These are phyloP conservation scores for Megalopta genalis DNA, from an alignment of 1,140 invertebrate genomes.

Conservation along the genomic window DNA sequence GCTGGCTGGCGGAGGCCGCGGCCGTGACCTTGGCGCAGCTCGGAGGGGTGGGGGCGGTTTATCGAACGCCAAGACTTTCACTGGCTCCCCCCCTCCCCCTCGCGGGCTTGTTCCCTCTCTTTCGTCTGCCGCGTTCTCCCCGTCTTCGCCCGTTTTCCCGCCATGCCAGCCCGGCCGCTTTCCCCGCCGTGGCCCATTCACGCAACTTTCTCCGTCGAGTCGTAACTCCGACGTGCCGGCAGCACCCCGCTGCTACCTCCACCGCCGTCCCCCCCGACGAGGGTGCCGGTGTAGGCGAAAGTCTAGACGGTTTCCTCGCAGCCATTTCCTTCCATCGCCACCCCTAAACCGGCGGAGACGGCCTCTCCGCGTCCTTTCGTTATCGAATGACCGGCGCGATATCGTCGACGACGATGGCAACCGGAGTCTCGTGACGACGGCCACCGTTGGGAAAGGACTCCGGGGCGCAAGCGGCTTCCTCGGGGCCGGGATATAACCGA, in stretches of 20 bases:
- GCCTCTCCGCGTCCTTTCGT: background rate
- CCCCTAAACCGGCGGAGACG: background rate
- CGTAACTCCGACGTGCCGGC: conserved; percentile 37
- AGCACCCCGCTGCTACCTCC: conserved; percentile 29
- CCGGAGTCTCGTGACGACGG: no score
- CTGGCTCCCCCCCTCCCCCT: conserved; percentile 68
- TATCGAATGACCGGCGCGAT: conserved; percentile 7
- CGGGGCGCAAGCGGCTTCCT: no score
- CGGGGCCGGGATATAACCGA: no score
- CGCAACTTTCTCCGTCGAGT: conserved; percentile 59
- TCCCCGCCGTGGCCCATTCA: conserved; percentile 55
- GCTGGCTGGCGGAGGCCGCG: conserved; percentile 68
- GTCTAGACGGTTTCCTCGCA: conserved; percentile 67
- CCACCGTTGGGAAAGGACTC: no score
- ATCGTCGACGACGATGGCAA: no score
- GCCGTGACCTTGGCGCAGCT: conserved; percentile 75
- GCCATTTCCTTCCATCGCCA: conserved; percentile 41
- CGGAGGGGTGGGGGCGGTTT: conserved; percentile 62
- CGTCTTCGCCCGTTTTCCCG: conserved; percentile 30
- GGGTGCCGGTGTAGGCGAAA: conserved; percentile 34
- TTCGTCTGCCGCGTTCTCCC: conserved; percentile 78
- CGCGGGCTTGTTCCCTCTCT: conserved; percentile 51
- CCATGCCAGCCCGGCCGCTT: conserved; percentile 47
- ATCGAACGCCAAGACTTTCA: conserved; percentile 76
- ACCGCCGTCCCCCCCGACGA: background rate